Percentiles rank a stretch among this genome's conserved stretches.
Evolutionary conservation across 2,888 invertebrate species (phyloP).

Genomic region (Prenolepis imparis): DNA sequence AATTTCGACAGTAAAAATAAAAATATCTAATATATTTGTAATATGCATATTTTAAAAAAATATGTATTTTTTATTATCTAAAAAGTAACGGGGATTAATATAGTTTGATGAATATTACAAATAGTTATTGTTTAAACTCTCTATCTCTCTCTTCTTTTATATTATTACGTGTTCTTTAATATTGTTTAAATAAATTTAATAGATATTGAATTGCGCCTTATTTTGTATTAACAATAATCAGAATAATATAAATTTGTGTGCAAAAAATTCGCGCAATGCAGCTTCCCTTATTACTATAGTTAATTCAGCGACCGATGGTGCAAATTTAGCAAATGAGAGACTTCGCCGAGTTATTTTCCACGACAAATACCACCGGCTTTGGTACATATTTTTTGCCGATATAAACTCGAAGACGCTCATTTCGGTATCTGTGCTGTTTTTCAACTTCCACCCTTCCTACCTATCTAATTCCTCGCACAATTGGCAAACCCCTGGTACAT

Average conservation of each 20-base stretch:
- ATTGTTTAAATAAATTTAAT: slow-evolving; percentile 3
- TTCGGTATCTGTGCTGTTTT: slow-evolving; percentile 24
- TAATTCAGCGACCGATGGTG: slow-evolving; percentile 24
- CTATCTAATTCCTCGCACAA: slow-evolving; percentile 38
- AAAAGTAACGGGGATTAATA: neutral
- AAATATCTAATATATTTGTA: neutral
- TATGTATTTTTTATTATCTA: neutral
- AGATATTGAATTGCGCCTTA: neutral
- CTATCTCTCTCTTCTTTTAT: neutral
- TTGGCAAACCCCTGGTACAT: slow-evolving; percentile 18
- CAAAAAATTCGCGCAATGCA: neutral
- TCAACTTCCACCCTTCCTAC: slow-evolving; percentile 20
- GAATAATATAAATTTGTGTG: slow-evolving; percentile 6
- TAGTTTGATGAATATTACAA: neutral
- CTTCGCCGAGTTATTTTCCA: slow-evolving; percentile 18
- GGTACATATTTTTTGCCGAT: slow-evolving; percentile 40
- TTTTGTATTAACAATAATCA: neutral
- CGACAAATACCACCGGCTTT: slow-evolving; percentile 11
- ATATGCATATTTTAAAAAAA: neutral
- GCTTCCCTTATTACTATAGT: neutral
- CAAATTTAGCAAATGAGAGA: slow-evolving; percentile 35
- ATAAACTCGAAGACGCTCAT: slow-evolving; percentile 38
- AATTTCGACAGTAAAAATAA: neutral
- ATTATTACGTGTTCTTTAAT: neutral
- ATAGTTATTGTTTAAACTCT: neutral